Percentiles rank a stretch among this genome's conserved stretches.
phyloP scores from a whole-genome alignment of 2,797 vertebrate species.

The Varecia variegata region DNA sequence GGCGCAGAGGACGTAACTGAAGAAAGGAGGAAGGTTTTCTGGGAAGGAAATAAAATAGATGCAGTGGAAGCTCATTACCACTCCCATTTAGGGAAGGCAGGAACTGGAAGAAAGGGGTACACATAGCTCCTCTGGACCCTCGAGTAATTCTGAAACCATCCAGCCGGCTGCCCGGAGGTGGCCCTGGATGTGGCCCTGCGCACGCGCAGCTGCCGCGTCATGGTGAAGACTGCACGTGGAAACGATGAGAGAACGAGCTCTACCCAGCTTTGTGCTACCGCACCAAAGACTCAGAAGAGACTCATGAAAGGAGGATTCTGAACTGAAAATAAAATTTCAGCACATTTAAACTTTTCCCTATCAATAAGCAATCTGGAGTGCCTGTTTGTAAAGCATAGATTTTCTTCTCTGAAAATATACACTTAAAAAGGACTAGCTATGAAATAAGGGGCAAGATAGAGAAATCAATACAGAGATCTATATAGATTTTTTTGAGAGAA shows the following conservation, averaged over 20 bases:
- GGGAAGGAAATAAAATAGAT: background rate
- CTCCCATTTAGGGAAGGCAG: fast-evolving
- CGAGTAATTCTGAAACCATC: fast-evolving
- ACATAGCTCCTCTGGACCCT: fast-evolving
- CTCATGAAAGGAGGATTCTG: background rate
- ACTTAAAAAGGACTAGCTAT: background rate
- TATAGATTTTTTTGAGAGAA: background rate
- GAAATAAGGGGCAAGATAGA: background rate
- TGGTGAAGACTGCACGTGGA: fast-evolving
- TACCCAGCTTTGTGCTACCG: too few species aligned
- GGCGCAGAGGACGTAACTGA: background rate
- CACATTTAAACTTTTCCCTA: background rate
- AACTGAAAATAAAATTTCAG: background rate
- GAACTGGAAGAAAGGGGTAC: background rate
- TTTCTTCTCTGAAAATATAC: background rate
- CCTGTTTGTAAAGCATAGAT: background rate
- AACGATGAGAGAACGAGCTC: too few species aligned
- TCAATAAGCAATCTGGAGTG: background rate
- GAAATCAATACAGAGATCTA: background rate
- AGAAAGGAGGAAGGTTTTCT: background rate
- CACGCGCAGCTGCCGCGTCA: fast-evolving
- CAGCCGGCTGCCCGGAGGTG: fast-evolving
- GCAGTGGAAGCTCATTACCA: fast-evolving
- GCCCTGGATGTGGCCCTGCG: background rate
- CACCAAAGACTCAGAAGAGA: background rate